A percentile compares a stretch with the other conserved stretches of the same genome.
phyloP scores from a whole-genome alignment of 2,113 vertebrate species.

The Peromyscus californicus region DNA sequence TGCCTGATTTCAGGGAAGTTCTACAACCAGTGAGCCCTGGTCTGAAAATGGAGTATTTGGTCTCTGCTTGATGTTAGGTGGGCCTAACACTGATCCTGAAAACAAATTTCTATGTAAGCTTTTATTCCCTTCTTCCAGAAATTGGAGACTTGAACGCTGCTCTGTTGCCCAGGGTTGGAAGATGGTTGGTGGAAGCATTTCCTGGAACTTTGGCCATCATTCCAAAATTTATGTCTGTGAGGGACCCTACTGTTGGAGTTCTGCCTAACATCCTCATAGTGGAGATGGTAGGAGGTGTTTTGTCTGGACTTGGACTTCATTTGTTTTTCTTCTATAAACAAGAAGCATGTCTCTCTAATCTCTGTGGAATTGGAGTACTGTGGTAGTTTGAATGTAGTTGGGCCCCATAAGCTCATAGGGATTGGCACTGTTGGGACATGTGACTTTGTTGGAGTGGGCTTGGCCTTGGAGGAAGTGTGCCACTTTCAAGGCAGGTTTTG shows the following conservation, averaged over 20 bases:
- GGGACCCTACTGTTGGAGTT: not conserved
- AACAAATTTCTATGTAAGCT: not conserved
- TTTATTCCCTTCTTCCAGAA: not conserved
- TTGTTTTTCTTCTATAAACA: not conserved
- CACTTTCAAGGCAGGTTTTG: not conserved
- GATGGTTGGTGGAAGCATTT: accelerated
- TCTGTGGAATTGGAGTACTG: not conserved
- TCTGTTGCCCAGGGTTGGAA: not conserved
- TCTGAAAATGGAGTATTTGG: not conserved
- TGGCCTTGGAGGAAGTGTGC: not conserved
- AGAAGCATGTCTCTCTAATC: not conserved
- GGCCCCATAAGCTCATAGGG: not conserved
- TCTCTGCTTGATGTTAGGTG: not conserved
- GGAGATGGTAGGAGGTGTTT: not conserved
- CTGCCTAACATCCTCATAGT: not conserved
- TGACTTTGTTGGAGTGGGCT: not conserved
- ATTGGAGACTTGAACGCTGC: not conserved
- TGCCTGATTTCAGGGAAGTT: not conserved
- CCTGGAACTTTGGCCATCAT: not conserved
- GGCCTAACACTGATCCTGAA: not conserved
- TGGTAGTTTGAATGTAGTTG: not conserved
- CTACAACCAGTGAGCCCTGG: not conserved
- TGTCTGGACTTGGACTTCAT: not conserved
- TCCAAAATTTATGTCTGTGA: not conserved
- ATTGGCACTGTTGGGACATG: not conserved